Conservation (phyloP, 1,140 invertebrate genomes). For the Eupristina koningsbergeri region DNA sequence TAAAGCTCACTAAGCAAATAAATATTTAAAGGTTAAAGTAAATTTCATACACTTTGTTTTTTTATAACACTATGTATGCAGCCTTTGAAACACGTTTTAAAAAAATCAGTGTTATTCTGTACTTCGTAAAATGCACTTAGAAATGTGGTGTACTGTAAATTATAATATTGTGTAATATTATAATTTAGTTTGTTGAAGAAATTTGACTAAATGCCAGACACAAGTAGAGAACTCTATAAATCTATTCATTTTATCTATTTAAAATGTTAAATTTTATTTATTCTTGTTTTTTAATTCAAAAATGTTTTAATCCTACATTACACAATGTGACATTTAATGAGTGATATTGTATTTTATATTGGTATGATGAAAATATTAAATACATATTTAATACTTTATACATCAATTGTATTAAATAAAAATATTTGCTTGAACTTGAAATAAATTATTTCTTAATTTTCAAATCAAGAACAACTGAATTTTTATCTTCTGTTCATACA, state of each 20-base stretch:
- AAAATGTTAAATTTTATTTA: neutral
- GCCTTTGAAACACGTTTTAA: neutral
- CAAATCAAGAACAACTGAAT: neutral
- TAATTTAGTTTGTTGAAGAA: constrained; percentile 13
- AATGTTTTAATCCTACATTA: no score
- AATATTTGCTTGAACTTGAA: neutral
- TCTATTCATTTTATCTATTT: no score
- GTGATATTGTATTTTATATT: no score
- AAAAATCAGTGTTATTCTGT: no score
- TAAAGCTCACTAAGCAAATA: no score
- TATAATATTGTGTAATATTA: neutral
- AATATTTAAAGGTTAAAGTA: no score
- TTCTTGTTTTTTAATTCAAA: neutral
- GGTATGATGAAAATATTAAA: no score
- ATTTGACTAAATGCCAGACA: constrained; percentile 12
- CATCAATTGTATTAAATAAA: neutral
- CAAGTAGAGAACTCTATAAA: constrained; percentile 13
- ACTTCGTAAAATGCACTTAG: neutral
- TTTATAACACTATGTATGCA: neutral
- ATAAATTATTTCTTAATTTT: neutral
- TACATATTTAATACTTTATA: no score
- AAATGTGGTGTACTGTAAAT: neutral
- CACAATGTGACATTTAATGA: neutral
- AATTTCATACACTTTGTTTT: no score
- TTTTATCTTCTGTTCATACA: constrained; percentile 35